Conservation (phyloP, 2,888 invertebrate species). For the Apamea anceps region DNA sequence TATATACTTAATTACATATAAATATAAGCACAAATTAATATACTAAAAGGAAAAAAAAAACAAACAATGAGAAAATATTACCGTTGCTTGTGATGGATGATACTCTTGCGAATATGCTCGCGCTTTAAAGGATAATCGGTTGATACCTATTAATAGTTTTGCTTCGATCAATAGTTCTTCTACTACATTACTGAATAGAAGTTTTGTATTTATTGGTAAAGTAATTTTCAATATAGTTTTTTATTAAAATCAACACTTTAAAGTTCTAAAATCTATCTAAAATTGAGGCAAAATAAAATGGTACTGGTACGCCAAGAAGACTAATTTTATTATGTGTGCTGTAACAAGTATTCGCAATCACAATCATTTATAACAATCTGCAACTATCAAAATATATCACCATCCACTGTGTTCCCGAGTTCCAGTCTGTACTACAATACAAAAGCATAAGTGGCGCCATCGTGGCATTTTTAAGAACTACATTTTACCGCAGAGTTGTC, state of each 20-base stretch:
- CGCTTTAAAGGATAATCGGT: too few species aligned
- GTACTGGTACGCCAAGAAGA: neutral
- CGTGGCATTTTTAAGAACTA: neutral
- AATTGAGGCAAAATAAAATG: too few species aligned
- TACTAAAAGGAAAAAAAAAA: too few species aligned
- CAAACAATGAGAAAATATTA: too few species aligned
- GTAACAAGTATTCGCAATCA: neutral
- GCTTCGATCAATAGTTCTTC: neutral
- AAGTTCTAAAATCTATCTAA: neutral
- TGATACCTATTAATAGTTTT: neutral
- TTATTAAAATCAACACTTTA: neutral
- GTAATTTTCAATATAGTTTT: neutral
- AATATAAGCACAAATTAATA: too few species aligned
- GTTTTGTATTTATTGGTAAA: neutral
- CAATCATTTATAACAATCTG: neutral
- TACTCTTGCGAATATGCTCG: too few species aligned
- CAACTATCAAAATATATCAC: neutral
- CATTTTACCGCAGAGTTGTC: slow-evolving; percentile 2
- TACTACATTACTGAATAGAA: neutral
- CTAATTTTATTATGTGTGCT: neutral
- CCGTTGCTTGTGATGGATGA: too few species aligned
- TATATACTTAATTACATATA: too few species aligned
- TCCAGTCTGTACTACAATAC: neutral
- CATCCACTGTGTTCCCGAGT: neutral
- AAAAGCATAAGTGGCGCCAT: slow-evolving; percentile 6